Base-by-base conservation (phyloP, 2,888 invertebrate genomes). In the Omphaloscelis lunosa region DNA sequence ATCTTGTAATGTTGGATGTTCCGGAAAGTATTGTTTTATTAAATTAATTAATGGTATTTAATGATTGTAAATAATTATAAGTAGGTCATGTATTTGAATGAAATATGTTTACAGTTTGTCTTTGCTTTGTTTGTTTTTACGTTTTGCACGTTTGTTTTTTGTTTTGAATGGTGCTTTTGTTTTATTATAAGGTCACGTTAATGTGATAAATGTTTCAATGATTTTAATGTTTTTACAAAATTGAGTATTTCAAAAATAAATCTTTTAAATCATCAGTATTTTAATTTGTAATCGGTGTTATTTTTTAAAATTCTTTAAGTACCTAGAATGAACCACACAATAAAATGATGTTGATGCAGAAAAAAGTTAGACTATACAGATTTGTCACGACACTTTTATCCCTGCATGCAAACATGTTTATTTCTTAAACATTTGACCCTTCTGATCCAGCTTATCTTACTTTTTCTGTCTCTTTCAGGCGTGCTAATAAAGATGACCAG, bases 121-220 rank as follows among this genome's bases (percentile, higher is more conserved):
- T 71, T 76, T 61, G 77, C 76, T 78, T 61, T 85, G 71, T 75
- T 75, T 72, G 76, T 72, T 85, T 84, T 83, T 69, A 74, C 77
- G 77, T 81, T 85, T 85, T 84, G 85, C 83, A 73, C 75, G 78
- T 75, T 80, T 78, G 75, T 79, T 70, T 72, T 83, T 83, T 80
- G 77, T 81, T 82, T 82, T 69, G 74, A 65, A 80, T 68, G 82
- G 78, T 78, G 82, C 82, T 76, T 79, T 80, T 84, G 81, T 88
- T 88, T 86, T 86, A 82, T 77, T 83, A 71, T 82, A 79, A 86
- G 75, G 72, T 80, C 77, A 75, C 78, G 75, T 84, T 70, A 75
- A 72, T 59, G 80, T 84, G 78, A 79, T 79, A 77, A 17, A 73
- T 63, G 62, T 80, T 75, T 83, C 23, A 56, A 77, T 75, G 65